Evolutionary conservation across 2,888 invertebrate genomes (phyloP).

Genomic region (Idaea straminata): DNA sequence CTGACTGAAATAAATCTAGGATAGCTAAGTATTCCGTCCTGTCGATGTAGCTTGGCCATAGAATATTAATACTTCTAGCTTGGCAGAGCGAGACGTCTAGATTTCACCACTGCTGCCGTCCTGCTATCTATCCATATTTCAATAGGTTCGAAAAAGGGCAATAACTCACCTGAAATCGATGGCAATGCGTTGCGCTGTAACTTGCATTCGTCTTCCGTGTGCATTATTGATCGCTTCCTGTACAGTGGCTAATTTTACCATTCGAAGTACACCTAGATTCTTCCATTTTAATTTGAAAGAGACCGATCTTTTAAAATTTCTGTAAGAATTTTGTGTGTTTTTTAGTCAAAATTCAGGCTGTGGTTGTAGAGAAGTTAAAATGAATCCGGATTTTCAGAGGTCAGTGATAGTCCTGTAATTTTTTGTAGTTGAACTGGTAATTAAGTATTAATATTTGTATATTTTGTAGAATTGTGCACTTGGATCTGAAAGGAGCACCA

Average conservation of each 20-base stretch:
- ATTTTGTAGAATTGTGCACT: slow-evolving; percentile 81
- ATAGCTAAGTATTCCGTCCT: background rate
- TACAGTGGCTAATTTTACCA: background rate
- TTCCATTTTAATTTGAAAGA: background rate
- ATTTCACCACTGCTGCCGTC: background rate
- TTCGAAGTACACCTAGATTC: background rate
- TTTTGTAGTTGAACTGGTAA: background rate
- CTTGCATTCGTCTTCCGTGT: slow-evolving; percentile 6
- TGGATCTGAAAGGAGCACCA: slow-evolving; percentile 93
- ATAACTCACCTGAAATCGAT: slow-evolving; percentile 11
- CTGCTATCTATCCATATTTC: background rate
- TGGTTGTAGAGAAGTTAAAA: slow-evolving; percentile 3
- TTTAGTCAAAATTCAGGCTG: background rate
- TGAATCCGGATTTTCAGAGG: slow-evolving; percentile 9
- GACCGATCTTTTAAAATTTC: too few relatives aligned
- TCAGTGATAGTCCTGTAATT: slow-evolving; percentile 4
- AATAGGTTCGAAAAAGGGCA: background rate
- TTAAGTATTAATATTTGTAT: slow-evolving; percentile 14
- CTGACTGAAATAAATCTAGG: too few relatives aligned
- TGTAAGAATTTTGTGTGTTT: background rate
- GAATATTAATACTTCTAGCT: too few relatives aligned
- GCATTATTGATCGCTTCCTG: background rate
- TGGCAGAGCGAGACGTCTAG: too few relatives aligned
- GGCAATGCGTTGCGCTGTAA: slow-evolving; percentile 19
- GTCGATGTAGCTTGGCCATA: background rate